phyloP scores from a whole-genome alignment of 2,797 vertebrate genomes.

The Sphenopsis melanotis region DNA sequence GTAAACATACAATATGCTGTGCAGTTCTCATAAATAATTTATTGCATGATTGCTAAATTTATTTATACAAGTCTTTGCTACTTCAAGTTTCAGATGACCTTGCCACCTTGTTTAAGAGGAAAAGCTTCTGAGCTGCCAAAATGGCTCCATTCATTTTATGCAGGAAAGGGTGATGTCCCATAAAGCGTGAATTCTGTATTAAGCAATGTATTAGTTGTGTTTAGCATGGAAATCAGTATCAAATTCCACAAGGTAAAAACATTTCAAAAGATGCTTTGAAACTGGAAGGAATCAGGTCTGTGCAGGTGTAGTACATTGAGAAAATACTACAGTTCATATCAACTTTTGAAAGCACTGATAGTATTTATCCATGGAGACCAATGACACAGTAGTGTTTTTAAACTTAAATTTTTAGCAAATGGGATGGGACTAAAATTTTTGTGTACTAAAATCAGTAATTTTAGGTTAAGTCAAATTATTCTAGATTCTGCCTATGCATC shows the following conservation, averaged over 20 bases:
- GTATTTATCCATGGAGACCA: neutral
- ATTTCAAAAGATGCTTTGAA: slow-evolving; percentile 35
- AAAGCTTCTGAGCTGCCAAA: slow-evolving; percentile 38
- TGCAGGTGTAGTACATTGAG: slow-evolving; percentile 1
- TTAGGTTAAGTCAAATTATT: neutral
- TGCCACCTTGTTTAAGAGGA: slow-evolving; percentile 40
- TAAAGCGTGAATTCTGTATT: slow-evolving; percentile 39
- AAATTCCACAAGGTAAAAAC: slow-evolving; percentile 3
- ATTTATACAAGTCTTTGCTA: neutral
- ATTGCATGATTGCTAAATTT: neutral
- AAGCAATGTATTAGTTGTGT: slow-evolving; percentile 39
- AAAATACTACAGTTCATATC: neutral
- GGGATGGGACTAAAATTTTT: neutral
- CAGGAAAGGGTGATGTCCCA: slow-evolving; percentile 33
- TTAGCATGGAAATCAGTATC: slow-evolving; percentile 45
- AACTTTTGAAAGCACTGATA: neutral
- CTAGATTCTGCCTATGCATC: neutral
- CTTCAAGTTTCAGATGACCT: slow-evolving; percentile 44
- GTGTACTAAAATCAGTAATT: neutral
- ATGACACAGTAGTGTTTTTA: neutral
- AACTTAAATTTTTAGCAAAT: neutral
- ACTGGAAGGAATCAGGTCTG: neutral
- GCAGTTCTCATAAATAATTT: slow-evolving; percentile 6
- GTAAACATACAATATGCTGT: neutral
- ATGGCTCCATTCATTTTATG: slow-evolving; percentile 48